These are phyloP conservation scores for Trachurus trachurus DNA, from an alignment of 2,797 vertebrate species.

Conservation along the genomic window DNA sequence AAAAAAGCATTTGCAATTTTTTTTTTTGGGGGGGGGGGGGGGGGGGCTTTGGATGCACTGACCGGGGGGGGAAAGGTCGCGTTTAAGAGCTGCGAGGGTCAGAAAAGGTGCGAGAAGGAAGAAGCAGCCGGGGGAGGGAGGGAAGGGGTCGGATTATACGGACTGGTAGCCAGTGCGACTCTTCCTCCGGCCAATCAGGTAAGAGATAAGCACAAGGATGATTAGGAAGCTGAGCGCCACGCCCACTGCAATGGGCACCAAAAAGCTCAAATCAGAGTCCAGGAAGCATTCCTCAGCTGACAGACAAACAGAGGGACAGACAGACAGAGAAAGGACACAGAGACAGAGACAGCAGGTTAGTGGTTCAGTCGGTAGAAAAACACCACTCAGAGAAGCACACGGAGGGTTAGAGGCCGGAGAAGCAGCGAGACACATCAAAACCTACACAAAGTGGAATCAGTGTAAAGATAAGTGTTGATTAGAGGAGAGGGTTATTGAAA, in stretches of 20 bases:
- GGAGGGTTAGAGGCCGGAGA: constrained; percentile 11
- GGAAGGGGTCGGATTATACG: constrained; percentile 85
- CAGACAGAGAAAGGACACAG: constrained; percentile 2
- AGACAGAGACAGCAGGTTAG: constrained; percentile 70
- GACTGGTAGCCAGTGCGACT: constrained; percentile 96
- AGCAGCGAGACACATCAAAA: constrained; percentile 22
- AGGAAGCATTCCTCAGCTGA: constrained; percentile 97
- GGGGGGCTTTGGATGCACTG: constrained; percentile 41
- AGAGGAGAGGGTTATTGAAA: constrained; percentile 12
- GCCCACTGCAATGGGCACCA: constrained; percentile 96
- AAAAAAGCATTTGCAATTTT: constrained; percentile 39
- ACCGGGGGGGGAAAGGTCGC: constrained; percentile 15
- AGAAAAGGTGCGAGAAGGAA: constrained; percentile 35
- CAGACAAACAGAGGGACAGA: constrained; percentile 68
- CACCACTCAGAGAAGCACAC: not conserved
- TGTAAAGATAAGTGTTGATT: not conserved
- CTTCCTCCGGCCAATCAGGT: constrained; percentile 96
- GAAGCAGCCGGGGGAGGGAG: constrained; percentile 31
- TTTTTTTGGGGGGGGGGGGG: too few species aligned
- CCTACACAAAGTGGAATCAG: constrained; percentile 17
- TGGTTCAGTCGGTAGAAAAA: constrained; percentile 41
- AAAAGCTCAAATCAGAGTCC: constrained; percentile 98
- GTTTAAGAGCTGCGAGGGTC: constrained; percentile 38
- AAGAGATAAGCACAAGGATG: constrained; percentile 97
- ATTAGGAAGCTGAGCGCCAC: constrained; percentile 96